Conservation (phyloP, 2,797 vertebrate species). For the Danio choprae region DNA sequence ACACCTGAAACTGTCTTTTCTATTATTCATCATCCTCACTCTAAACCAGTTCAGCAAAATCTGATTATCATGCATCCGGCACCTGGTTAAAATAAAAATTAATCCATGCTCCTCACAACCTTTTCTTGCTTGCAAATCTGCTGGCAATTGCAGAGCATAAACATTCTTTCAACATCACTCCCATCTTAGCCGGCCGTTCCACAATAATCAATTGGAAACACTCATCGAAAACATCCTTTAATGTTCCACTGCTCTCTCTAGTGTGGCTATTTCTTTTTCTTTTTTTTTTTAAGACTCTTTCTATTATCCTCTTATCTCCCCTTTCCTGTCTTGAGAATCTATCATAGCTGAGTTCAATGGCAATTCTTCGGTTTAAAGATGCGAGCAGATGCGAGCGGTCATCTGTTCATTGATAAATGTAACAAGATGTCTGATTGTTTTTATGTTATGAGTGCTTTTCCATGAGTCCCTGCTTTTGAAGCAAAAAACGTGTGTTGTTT, state of each 20-base stretch:
- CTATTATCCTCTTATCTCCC: conserved; percentile 73
- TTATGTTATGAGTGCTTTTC: conserved; percentile 30
- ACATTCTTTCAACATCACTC: conserved; percentile 64
- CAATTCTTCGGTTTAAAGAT: conserved; percentile 42
- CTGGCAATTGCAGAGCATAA: conserved; percentile 51
- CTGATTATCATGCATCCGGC: conserved; percentile 20
- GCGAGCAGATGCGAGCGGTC: conserved; percentile 40
- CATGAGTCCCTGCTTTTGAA: conserved; percentile 27
- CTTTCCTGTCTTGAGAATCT: conserved; percentile 40
- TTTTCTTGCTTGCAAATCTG: conserved; percentile 42
- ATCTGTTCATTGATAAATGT: conserved; percentile 45
- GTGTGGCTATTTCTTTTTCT: not conserved
- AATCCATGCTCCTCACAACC: conserved; percentile 36
- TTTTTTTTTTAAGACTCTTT: conserved; percentile 63
- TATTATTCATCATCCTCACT: not conserved
- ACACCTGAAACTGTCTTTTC: not conserved
- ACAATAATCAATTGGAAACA: conserved; percentile 74
- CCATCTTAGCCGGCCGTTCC: conserved; percentile 56
- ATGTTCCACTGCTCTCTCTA: conserved; percentile 71
- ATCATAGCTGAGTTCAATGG: conserved; percentile 54
- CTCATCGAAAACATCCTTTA: conserved; percentile 73
- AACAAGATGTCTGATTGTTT: conserved; percentile 46
- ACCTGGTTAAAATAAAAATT: conserved; percentile 45
- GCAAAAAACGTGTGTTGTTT: conserved; percentile 33
- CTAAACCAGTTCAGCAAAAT: conserved; percentile 22